Base-by-base conservation (phyloP, 1,140 invertebrate genomes). In the Apis cerana region DNA sequence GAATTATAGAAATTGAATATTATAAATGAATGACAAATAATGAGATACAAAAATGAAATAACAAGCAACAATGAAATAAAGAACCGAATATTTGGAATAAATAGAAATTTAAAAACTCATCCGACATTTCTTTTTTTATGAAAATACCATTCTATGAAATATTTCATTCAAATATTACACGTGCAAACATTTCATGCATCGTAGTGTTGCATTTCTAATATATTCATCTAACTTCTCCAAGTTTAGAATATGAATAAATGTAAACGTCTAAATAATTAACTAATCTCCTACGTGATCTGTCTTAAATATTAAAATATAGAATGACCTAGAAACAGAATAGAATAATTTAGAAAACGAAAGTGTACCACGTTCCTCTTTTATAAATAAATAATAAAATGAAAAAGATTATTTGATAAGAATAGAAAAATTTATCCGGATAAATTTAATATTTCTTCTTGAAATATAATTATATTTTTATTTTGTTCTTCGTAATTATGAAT, bases 121-220 rank as follows among this genome's bases (percentile, higher is more conserved):
- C 52, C 2, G 11, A 33, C 21, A 19, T 54, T 13, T 0, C 2
- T 1, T 12, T 69, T 68, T 78, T 17, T 33, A 52, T 52, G 54
- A 79, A 79, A 61, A 33, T 61, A 61, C 19, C 11, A 33, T 23
- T 13, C 21, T 33, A 13, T 79, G n/a, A 79, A 71, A 79, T n/a
- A n/a, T 79, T 70, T 17, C 67, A 61, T 19, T 71, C 54, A 17
- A 61, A 70, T 70, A 50, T 78, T 68, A 21, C 64, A 23, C n/a
- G 52, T 15, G 17, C 23, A 8, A 33, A n/a, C 17, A 50, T 71
- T 59, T 71, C n/a, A 11, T 52, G 11, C 33, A 17, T 58, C 33
- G 10, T 8, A 17, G 21, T 23, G 15, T 48, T 58, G 13, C 21
- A 48, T 23, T n/a, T 17, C 48, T 58, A 69, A 68, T 27, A 11